Base-by-base conservation (phyloP, 2,113 vertebrate genomes). In the Boulengeromyrus knoepffleri region DNA sequence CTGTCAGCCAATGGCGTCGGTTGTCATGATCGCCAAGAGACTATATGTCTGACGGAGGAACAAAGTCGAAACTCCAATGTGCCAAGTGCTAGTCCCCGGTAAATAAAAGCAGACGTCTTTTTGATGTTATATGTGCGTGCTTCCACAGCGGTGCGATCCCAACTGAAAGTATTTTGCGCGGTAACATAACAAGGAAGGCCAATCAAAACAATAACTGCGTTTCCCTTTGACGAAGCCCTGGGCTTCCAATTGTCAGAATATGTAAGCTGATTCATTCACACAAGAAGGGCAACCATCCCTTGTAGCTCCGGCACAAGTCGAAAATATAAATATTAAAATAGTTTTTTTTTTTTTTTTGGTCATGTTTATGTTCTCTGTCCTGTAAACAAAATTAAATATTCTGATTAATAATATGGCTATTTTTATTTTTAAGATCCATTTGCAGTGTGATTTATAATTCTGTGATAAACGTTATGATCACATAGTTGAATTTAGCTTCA, bases 231-330 rank as follows among this genome's bases (percentile, higher is more conserved):
- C 95, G 92, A 77, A 94, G 92, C 94, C 93, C 90, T 93, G 93
- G 94, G 94, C 94, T 94, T 93, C 91, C 94, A 92, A 93, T 95
- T 94, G 93, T 93, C 92, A 90, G 93, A 92, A 94, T 94, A 93
- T 93, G 95, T 95, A 93, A 95, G 93, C 91, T 96, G 95, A 96
- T 92, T 96, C 95, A 94, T 95, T 92, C 95, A 17, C 91, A 92
- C 92, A 92, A 95, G 95, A 95, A 96, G 94, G 94, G 92, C 94
- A 96, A 92, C 91, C 92, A 92, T 94, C 95, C 93, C 95, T 95
- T 93, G 92, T 91, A 95, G 95, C 95, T 90, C 92, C 93, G 90
- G 93, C 89, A 90, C 91, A 92, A 91, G 92, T 85, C 92, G 92
- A 93, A 93, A 89, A 88, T 91, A 95, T 94, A 91, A 92, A 94